Evolutionary conservation across 2,888 invertebrate genomes (phyloP).

Genomic region (Melipona bicolor): DNA sequence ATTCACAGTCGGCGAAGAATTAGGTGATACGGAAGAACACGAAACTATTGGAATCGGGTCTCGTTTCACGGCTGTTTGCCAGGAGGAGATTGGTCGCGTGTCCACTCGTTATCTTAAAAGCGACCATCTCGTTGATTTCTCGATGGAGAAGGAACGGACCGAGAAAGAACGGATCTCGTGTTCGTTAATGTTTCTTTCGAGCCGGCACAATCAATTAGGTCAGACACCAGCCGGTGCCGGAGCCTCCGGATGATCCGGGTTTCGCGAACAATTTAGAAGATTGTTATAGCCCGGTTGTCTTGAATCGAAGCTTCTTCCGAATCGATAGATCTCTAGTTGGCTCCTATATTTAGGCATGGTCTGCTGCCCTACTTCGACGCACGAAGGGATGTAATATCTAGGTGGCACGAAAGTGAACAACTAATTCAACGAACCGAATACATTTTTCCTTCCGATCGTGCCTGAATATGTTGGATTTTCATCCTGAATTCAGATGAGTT

Average conservation of each 20-base stretch:
- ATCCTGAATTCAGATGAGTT: no score
- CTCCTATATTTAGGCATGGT: conserved; percentile 15
- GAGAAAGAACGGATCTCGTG: background rate
- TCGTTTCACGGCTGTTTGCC: background rate
- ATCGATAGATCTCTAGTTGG: conserved; percentile 33
- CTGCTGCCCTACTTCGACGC: conserved; percentile 20
- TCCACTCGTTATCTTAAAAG: conserved; percentile 24
- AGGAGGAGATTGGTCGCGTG: background rate
- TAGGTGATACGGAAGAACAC: background rate
- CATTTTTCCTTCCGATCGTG: no score
- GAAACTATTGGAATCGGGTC: background rate
- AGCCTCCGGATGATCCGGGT: background rate
- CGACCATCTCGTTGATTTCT: conserved; percentile 12
- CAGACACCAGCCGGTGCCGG: background rate
- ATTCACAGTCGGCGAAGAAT: background rate
- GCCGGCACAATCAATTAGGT: conserved; percentile 26
- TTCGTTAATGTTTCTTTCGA: background rate
- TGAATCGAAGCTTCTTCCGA: conserved; percentile 23
- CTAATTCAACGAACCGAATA: background rate
- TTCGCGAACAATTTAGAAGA: conserved; percentile 18
- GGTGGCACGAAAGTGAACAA: background rate
- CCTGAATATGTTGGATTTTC: no score
- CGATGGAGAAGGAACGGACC: background rate
- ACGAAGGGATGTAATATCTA: conserved; percentile 13
- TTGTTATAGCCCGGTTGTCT: background rate